phyloP scores from a whole-genome alignment of 2,113 vertebrate genomes.

The Miniopterus natalensis region DNA sequence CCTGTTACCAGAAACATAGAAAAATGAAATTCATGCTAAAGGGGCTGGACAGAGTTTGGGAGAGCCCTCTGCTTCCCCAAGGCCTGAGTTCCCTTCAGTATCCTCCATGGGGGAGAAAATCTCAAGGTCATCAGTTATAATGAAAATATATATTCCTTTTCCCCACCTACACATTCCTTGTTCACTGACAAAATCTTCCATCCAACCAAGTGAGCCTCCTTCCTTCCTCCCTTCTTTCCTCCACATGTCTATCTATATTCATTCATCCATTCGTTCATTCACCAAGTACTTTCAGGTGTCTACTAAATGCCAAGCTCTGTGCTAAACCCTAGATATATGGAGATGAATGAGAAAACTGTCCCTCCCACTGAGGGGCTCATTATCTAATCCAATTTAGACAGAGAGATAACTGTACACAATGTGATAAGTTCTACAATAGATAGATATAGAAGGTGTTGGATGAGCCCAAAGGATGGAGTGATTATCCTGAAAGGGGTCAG shows the following conservation, averaged over 20 bases:
- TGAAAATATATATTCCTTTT: conserved; percentile 23
- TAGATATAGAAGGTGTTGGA: neutral
- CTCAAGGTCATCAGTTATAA: conserved; percentile 30
- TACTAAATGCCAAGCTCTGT: conserved; percentile 36
- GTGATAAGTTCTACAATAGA: neutral
- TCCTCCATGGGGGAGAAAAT: neutral
- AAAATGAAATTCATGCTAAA: conserved; percentile 41
- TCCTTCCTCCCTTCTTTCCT: neutral
- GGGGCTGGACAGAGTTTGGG: neutral
- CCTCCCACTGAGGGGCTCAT: neutral
- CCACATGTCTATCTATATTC: neutral
- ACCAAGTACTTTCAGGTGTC: conserved; percentile 1
- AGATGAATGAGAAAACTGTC: conserved; percentile 12
- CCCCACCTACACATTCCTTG: neutral
- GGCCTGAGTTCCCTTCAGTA: neutral
- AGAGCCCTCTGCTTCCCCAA: neutral
- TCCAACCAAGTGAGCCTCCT: neutral
- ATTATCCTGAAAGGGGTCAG: conserved; percentile 15
- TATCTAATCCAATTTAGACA: neutral
- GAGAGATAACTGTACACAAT: neutral
- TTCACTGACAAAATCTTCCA: conserved; percentile 33
- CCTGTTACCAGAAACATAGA: conserved; percentile 39
- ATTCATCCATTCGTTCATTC: neutral
- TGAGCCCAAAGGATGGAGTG: neutral
- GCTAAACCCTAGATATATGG: neutral